Conservation (phyloP, 2,888 invertebrate genomes). For the Cataglyphis albicans region DNA sequence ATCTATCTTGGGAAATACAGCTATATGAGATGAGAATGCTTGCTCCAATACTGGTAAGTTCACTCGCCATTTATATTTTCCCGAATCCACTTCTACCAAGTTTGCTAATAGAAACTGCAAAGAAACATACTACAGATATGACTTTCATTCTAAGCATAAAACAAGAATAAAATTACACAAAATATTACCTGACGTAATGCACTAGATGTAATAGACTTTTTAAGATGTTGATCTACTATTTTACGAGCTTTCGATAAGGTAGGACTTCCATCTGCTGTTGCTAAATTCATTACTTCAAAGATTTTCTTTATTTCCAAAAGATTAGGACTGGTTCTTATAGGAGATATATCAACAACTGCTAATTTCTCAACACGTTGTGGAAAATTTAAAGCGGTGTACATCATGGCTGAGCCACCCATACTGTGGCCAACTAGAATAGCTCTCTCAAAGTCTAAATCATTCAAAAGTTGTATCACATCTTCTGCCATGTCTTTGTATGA, state of each 20-base stretch:
- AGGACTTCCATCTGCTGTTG: constrained; percentile 88
- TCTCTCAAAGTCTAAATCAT: too few relatives aligned
- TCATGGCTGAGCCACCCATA: too few relatives aligned
- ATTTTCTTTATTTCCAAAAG: constrained; percentile 89
- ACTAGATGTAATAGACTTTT: constrained; percentile 87
- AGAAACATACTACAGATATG: constrained; percentile 77
- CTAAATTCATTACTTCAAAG: constrained; percentile 89
- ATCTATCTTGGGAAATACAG: constrained; percentile 88
- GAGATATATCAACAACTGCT: too few relatives aligned
- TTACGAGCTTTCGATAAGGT: constrained; percentile 91
- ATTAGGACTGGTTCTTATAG: constrained; percentile 82
- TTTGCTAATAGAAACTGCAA: constrained; percentile 94
- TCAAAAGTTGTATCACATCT: too few relatives aligned
- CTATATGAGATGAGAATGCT: constrained; percentile 89
- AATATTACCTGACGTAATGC: constrained; percentile 87
- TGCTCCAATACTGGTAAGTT: constrained; percentile 91
- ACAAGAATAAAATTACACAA: not conserved
- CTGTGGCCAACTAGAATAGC: too few relatives aligned
- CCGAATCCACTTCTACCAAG: constrained; percentile 90
- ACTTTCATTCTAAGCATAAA: not conserved
- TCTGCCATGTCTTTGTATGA: too few relatives aligned
- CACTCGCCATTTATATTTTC: constrained; percentile 91
- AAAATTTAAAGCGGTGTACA: too few relatives aligned
- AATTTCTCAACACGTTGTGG: too few relatives aligned
- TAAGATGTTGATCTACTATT: constrained; percentile 89